Conservation (phyloP, 2,797 vertebrate species). For the Peromyscus aztecus region DNA sequence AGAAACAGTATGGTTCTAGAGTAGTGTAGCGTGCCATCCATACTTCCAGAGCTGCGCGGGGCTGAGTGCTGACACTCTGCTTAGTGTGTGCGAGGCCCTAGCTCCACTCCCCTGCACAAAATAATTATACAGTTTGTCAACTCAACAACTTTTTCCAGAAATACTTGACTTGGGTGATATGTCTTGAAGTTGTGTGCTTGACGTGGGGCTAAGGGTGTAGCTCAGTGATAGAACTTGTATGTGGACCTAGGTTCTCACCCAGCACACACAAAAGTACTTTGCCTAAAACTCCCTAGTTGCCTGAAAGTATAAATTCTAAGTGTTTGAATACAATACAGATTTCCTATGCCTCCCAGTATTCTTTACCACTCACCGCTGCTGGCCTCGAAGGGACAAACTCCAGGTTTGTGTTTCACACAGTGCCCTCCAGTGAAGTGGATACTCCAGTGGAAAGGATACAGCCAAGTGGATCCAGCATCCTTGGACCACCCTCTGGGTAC, state of each 20-base stretch:
- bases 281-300: slow-evolving; percentile 35
- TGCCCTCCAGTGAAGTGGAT: not conserved
- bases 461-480: not conserved
- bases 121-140: not conserved
- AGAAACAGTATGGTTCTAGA: not conserved
- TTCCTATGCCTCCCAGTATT: not conserved
- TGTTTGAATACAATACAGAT: not conserved
- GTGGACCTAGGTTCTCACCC: not conserved
- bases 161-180: not conserved
- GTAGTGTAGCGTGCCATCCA: not conserved
- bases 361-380: not conserved
- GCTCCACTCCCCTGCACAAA: too few species aligned
- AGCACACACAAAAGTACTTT: not conserved
- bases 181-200: not conserved
- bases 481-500: not conserved
- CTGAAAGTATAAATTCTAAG: slow-evolving; percentile 20
- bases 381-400: not conserved
- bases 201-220: not conserved
- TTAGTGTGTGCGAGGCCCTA: not conserved
- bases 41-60: not conserved
- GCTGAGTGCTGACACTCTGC: not conserved
- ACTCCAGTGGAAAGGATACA: not conserved
- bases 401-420: not conserved
- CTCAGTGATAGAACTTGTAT: not conserved
- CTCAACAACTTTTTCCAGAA: not conserved